A percentile compares a stretch with the other conserved stretches of the same genome.
Conservation (phyloP, 2,888 invertebrate genomes). For the Nezara viridula region DNA sequence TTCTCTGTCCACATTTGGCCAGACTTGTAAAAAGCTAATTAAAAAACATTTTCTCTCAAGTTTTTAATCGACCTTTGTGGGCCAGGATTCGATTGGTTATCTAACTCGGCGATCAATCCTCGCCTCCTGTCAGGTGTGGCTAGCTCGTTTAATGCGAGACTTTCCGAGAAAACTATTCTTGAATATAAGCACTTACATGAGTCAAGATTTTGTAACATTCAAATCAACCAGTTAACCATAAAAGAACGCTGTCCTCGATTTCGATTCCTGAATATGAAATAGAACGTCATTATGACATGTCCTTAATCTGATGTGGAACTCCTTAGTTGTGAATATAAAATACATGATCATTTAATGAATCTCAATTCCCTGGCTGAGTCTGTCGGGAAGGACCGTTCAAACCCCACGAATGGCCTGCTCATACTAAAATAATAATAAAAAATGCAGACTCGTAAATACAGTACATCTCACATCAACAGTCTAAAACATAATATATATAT, state of each 20-base stretch:
- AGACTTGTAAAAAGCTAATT: background rate
- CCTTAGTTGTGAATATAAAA: too few species aligned
- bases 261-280: background rate
- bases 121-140: background rate
- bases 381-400: too few species aligned
- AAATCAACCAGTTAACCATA: conserved; percentile 4
- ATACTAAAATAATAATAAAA: too few species aligned
- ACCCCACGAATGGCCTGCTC: too few species aligned
- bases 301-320: background rate
- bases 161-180: background rate
- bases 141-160: background rate
- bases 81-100: background rate
- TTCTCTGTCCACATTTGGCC: background rate
- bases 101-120: background rate
- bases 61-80: background rate
- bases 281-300: background rate
- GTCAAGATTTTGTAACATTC: background rate
- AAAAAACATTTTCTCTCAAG: background rate
- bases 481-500: too few species aligned
- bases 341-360: too few species aligned
- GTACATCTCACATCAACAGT: too few species aligned
- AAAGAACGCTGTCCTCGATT: background rate
- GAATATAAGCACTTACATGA: background rate
- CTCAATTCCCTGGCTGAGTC: too few species aligned
- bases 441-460: too few species aligned